These are phyloP conservation scores for Zaprionus camerounensis DNA, from an alignment of 1,140 invertebrate genomes.

Conservation along the genomic window DNA sequence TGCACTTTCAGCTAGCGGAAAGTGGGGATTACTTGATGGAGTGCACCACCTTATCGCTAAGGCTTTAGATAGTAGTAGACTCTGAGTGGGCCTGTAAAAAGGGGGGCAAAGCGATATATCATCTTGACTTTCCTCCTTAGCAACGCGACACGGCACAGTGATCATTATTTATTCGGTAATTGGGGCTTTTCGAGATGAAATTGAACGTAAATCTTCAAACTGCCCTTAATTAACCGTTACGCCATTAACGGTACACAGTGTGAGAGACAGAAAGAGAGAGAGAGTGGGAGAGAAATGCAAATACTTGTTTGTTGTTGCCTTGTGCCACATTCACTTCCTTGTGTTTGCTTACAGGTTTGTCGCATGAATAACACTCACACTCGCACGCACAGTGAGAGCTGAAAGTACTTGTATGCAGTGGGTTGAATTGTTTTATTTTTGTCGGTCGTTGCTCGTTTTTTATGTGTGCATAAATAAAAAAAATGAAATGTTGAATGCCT, in stretches of 20 bases:
- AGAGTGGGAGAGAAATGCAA: conserved; percentile 1
- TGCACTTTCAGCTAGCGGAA: conserved; percentile 5
- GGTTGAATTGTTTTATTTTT: conserved; percentile 8
- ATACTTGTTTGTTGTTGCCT: conserved; percentile 24
- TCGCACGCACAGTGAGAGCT: conserved; percentile 12
- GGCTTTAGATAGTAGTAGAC: neutral
- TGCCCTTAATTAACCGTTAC: conserved; percentile 38
- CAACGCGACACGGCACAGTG: conserved; percentile 8
- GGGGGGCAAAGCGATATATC: conserved; percentile 7
- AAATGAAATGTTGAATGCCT: conserved; percentile 25
- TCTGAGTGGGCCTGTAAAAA: neutral
- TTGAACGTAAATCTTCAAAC: conserved; percentile 23
- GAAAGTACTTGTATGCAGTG: conserved; percentile 11
- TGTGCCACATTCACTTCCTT: conserved; percentile 57
- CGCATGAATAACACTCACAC: conserved; percentile 6
- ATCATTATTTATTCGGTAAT: conserved; percentile 18
- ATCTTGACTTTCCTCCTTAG: conserved; percentile 17
- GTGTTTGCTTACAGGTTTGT: conserved; percentile 44
- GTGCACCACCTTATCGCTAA: conserved; percentile 14
- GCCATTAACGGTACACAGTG: conserved; percentile 28
- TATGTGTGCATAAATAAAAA: conserved; percentile 3
- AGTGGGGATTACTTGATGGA: conserved; percentile 26
- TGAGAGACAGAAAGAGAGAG: neutral
- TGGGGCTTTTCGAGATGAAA: conserved; percentile 5
- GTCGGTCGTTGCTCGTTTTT: conserved; percentile 4